Evolutionary conservation across 2,888 invertebrate genomes (phyloP).

Genomic region (Margaritifera margaritifera): DNA sequence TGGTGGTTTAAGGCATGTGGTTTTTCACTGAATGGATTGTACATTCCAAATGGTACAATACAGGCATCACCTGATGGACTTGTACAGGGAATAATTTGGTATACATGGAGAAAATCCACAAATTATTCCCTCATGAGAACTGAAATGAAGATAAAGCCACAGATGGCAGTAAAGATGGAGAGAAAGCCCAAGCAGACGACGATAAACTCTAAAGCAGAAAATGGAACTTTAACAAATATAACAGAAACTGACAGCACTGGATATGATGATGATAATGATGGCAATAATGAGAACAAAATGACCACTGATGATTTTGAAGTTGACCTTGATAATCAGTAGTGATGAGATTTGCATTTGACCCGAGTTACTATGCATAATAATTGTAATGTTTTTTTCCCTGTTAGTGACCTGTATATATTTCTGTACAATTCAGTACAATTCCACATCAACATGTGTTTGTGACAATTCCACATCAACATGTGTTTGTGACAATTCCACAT

Average conservation of each 20-base stretch:
- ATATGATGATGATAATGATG: slow-evolving; percentile 7
- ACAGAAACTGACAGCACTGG: slow-evolving; percentile 1
- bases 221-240: slow-evolving; percentile 3
- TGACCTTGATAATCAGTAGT: slow-evolving; percentile 4
- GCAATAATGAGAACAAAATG: background rate
- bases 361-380: too few relatives aligned
- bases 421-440: too few relatives aligned
- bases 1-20: slow-evolving; percentile 67
- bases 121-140: slow-evolving; percentile 54
- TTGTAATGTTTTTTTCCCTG: too few relatives aligned
- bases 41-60: slow-evolving; percentile 37
- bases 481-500: too few relatives aligned
- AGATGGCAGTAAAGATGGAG: slow-evolving; percentile 37
- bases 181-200: slow-evolving; percentile 15
- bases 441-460: too few relatives aligned
- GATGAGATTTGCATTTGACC: slow-evolving; percentile 1
- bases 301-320: background rate
- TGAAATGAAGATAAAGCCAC: slow-evolving; percentile 61
- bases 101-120: slow-evolving; percentile 55
- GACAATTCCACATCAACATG: too few relatives aligned
- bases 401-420: too few relatives aligned
- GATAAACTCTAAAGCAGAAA: too few relatives aligned
- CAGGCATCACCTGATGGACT: slow-evolving; percentile 51
- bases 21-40: slow-evolving; percentile 60
- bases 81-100: slow-evolving; percentile 60